Evolutionary conservation across 2,113 vertebrate species (phyloP), one percentile per base, ranked within the genome.

Genomic region (Nesoenas mayeri): DNA sequence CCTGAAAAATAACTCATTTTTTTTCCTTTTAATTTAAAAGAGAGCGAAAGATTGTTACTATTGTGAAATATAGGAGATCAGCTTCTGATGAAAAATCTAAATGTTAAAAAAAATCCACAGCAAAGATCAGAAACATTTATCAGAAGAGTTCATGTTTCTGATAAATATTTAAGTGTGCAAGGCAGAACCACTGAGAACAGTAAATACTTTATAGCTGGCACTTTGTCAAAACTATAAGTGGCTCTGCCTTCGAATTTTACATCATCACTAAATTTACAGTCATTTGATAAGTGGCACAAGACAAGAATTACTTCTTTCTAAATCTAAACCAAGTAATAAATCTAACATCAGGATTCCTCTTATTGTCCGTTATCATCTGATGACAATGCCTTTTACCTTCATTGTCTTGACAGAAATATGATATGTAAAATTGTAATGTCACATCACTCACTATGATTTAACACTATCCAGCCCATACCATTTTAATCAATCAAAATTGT

Each of bases 401-500:
- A 98, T 98, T 98, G 98, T 99, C 99, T 98, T 98, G 99, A 98
- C 98, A 99, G 99, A 99, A 99, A 99, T 99, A 99, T 99, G 99
- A 98, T 98, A 98, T 97, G 98, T 98, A 98, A 99, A 99, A 99
- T 98, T 98, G 98, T 98, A 98, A 98, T 99, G 99, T 99, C 99
- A 99, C 98, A 99, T 99, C 98, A 99, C 98, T 99, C 99, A 99
- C 97, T 86, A 89, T 99, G 99, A 99, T 99, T 99, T 99, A 99
- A 98, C 98, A 98, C 97, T 98, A 98, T 98, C 98, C 98, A 98
- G 97, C 98, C 98, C 93, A 97, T 91, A 97, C 98, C 98, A 99
- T 99, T 99, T 99, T 99, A 99, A 99, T 99, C 99, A 99, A 99
- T 99, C 99, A 99, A 98, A 98, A 98, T 97, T 98, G 98, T 99